phyloP scores from a whole-genome alignment of 1,140 invertebrate genomes.

The Sinonovacula constricta region DNA sequence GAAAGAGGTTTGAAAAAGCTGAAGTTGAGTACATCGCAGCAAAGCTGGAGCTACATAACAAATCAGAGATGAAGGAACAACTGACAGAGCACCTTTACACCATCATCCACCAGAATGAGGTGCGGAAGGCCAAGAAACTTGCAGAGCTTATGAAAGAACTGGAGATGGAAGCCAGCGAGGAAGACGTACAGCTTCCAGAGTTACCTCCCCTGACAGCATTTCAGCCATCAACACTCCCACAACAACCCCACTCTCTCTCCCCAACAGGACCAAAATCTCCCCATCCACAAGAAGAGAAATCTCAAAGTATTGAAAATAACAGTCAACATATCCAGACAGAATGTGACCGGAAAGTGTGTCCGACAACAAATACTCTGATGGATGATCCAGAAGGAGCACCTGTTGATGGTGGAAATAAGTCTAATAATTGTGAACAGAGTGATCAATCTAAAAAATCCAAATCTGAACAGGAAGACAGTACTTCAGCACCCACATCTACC shows the following conservation, averaged over 20 bases:
- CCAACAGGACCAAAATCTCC: no score
- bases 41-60: conserved; percentile 86
- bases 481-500: no score
- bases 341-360: no score
- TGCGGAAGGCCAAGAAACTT: conserved; percentile 88
- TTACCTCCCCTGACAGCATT: conserved; percentile 62
- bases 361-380: neutral
- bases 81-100: conserved; percentile 89
- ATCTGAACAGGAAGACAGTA: no score
- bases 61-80: conserved; percentile 87
- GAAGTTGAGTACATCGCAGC: conserved; percentile 89
- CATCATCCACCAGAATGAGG: conserved; percentile 89
- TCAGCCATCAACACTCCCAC: conserved; percentile 2
- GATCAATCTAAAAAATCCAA: no score
- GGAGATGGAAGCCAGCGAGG: conserved; percentile 74
- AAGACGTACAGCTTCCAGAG: conserved; percentile 53
- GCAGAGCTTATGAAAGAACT: conserved; percentile 85
- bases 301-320: no score
- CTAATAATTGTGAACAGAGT: no score
- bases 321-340: no score
- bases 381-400: neutral
- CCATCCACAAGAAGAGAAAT: no score
- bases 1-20: conserved; percentile 86
- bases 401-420: neutral
- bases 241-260: neutral